Evolutionary conservation across 2,797 vertebrate species (phyloP).

Genomic region (Ptychobarbus kaznakovi): DNA sequence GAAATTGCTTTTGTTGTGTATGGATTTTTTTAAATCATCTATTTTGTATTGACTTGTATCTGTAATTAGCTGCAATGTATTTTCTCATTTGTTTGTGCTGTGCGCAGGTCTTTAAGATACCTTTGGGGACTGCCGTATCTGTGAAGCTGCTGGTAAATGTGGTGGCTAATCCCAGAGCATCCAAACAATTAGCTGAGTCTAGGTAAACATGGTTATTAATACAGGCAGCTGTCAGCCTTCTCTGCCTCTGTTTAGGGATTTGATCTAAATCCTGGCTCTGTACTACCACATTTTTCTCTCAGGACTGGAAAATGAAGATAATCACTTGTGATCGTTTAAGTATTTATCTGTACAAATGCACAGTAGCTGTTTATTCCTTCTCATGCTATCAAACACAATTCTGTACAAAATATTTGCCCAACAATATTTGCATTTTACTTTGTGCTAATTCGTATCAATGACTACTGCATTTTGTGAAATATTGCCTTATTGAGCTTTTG

Average conservation of each 20-base stretch:
- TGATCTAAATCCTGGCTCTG: constrained; percentile 34
- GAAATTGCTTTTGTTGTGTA: not conserved
- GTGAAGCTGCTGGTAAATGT: constrained; percentile 47
- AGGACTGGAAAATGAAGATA: constrained; percentile 34
- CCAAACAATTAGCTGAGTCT: constrained; percentile 53
- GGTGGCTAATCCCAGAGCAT: constrained; percentile 51
- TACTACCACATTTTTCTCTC: constrained; percentile 29
- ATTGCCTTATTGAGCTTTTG: not conserved
- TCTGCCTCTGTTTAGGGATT: constrained; percentile 42
- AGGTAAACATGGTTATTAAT: constrained; percentile 57
- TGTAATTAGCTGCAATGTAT: constrained; percentile 38
- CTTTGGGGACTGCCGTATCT: constrained; percentile 23
- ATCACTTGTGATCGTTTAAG: constrained; percentile 28
- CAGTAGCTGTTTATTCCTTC: constrained; percentile 6
- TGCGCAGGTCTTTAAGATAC: constrained; percentile 25
- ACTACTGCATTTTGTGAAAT: constrained; percentile 13
- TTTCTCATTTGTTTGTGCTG: constrained; percentile 41
- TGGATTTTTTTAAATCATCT: constrained; percentile 11
- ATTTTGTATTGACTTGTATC: constrained; percentile 17
- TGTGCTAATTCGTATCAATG: not conserved
- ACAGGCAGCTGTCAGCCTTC: constrained; percentile 49
- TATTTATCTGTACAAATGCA: constrained; percentile 31
- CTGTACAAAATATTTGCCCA: not conserved
- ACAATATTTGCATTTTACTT: not conserved
- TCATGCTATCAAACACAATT: constrained; percentile 12